phyloP scores from a whole-genome alignment of 2,113 vertebrate genomes.

The Phalacrocorax pelagicus region DNA sequence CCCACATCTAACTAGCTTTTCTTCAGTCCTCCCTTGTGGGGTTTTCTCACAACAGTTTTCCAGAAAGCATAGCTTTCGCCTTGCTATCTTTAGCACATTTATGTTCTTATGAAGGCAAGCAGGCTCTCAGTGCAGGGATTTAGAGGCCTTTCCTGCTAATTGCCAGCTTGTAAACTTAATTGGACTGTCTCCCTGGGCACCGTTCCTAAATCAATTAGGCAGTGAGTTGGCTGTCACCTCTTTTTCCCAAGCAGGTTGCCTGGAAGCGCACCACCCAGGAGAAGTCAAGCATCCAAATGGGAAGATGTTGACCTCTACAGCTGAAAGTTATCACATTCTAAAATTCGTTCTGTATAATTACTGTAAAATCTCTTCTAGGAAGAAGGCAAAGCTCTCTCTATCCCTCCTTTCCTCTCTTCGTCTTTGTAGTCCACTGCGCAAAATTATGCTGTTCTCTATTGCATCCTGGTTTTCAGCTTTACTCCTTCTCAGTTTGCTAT shows the following conservation, averaged over 20 bases:
- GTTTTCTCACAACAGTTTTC: constrained; percentile 75
- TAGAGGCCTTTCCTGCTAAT: constrained; percentile 89
- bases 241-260: constrained; percentile 79
- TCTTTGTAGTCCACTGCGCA: neutral
- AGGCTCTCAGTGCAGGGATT: constrained; percentile 87
- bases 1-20: constrained; percentile 66
- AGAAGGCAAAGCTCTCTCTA: constrained; percentile 1
- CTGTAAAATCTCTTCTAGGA: constrained; percentile 38
- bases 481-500: neutral
- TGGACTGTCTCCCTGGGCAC: constrained; percentile 84
- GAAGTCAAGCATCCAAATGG: constrained; percentile 80
- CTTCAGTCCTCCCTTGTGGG: constrained; percentile 63
- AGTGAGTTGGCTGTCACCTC: constrained; percentile 82
- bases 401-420: neutral
- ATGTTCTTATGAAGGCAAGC: constrained; percentile 85
- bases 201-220: constrained; percentile 89
- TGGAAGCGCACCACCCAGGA: constrained; percentile 75
- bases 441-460: constrained; percentile 17
- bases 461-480: neutral
- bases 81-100: constrained; percentile 82
- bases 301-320: constrained; percentile 79
- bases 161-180: constrained; percentile 97
- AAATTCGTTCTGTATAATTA: constrained; percentile 72
- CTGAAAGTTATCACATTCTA: constrained; percentile 76
- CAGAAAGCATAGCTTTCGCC: constrained; percentile 73